Conservation (phyloP, 2,888 invertebrate genomes). For the Plebejus anna region DNA sequence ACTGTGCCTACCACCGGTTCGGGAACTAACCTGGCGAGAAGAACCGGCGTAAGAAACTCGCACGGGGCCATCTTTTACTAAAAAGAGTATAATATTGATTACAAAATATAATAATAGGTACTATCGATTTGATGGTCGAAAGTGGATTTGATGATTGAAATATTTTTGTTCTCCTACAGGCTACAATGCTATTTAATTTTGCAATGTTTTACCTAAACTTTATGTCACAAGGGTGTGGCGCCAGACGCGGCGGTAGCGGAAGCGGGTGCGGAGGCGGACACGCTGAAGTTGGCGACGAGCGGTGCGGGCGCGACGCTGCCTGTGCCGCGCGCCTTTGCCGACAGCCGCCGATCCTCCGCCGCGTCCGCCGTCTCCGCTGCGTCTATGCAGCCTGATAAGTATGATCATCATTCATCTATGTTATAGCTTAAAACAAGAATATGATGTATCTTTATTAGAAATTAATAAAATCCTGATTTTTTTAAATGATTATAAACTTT, state of each 20-base stretch:
- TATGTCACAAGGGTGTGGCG: constrained; percentile 39
- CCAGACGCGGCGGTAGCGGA: constrained; percentile 69
- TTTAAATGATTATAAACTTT: too few species aligned
- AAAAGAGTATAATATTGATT: too few species aligned
- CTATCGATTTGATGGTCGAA: too few species aligned
- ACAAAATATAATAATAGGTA: too few species aligned
- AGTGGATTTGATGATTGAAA: too few species aligned
- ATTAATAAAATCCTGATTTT: too few species aligned
- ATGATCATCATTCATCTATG: constrained; percentile 33
- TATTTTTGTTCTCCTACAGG: too few species aligned
- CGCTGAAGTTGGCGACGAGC: constrained; percentile 41
- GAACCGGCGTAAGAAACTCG: too few species aligned
- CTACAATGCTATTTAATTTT: background rate
- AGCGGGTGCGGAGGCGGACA: constrained; percentile 67
- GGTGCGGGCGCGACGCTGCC: constrained; percentile 43
- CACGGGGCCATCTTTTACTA: too few species aligned
- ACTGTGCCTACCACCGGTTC: too few species aligned
- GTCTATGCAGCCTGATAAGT: constrained; percentile 71
- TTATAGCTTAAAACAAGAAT: background rate
- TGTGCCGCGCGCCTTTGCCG: constrained; percentile 90
- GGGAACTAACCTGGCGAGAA: too few species aligned
- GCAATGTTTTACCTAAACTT: background rate
- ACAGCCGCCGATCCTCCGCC: constrained; percentile 86
- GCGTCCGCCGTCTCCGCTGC: constrained; percentile 70
- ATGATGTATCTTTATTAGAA: too few species aligned